A percentile compares a stretch with the other conserved stretches of the same genome.
Evolutionary conservation across 2,113 vertebrate genomes (phyloP).

Genomic region (Toxostoma redivivum): DNA sequence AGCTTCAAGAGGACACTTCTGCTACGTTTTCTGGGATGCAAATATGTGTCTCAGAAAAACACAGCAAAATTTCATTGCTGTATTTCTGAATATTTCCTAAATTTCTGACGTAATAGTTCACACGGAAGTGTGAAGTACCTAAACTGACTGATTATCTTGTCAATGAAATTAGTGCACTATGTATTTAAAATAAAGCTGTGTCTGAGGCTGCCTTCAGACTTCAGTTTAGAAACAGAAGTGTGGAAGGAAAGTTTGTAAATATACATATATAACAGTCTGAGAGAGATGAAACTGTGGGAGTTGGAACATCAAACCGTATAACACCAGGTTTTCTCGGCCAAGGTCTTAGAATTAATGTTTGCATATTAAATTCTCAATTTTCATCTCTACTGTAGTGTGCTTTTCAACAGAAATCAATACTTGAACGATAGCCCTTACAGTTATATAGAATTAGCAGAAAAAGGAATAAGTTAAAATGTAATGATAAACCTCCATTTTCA

Average conservation of each 20-base stretch:
- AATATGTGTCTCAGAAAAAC: not conserved
- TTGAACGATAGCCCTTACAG: not conserved
- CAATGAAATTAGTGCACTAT: not conserved
- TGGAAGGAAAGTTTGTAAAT: not conserved
- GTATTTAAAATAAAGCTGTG: not conserved
- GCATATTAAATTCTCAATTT: not conserved
- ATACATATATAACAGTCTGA: not conserved
- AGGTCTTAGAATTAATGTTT: not conserved
- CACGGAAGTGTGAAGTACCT: not conserved
- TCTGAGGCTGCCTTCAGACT: not conserved
- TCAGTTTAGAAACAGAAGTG: not conserved
- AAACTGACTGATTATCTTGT: not conserved
- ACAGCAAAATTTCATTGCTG: not conserved
- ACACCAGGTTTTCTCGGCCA: not conserved
- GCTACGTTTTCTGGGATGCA: not conserved
- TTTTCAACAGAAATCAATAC: not conserved
- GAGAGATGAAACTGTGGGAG: not conserved
- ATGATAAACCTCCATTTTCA: not conserved
- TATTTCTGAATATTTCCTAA: not conserved
- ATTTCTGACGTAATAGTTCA: not conserved
- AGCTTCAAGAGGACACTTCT: not conserved
- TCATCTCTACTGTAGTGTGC: not conserved
- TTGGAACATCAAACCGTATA: not conserved
- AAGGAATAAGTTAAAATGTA: not conserved
- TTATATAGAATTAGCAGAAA: not conserved